Base-by-base conservation (phyloP, 2,888 invertebrate genomes). In the Zelleria hepariella region DNA sequence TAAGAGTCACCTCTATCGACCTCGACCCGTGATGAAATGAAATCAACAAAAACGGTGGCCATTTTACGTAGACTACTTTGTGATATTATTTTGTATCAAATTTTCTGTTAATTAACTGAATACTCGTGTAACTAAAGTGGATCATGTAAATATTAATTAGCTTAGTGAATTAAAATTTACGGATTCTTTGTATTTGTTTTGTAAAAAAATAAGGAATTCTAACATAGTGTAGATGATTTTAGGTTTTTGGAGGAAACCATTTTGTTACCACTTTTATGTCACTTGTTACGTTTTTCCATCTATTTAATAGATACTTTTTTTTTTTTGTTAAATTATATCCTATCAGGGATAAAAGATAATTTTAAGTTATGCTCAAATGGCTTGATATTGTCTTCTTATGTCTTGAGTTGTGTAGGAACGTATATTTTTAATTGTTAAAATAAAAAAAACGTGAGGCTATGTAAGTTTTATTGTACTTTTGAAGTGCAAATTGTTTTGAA, bases 381-480 rank as follows among this genome's bases (percentile, higher is more conserved):
- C 15, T 42, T n/a, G n/a, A n/a, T n/a, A n/a, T n/a, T n/a, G n/a
- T n/a, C n/a, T n/a, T n/a, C n/a, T n/a, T n/a, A n/a, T n/a, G n/a
- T n/a, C n/a, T n/a, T n/a, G n/a, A n/a, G n/a, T n/a, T 15, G 4
- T 15, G 32, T 42, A 42, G 6, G 26, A 7, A 15, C 32, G 15
- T 15, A 42, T 15, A 60, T 60, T 58, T 25, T 68, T 69, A 68
- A 80, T 80, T 80, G 78, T 80, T 81, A 75, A 72, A 67, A n/a
- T n/a, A n/a, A 66, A 65, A 15, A 21, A 42, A 66, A 75, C 58
- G 74, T 68, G 71, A 75, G 65, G 74, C 74, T 82, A 81, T 74
- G 71, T 76, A 74, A 78, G 78, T 74, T 78, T 75, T 79, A 82
- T 82, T 80, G 80, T 83, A 83, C 79, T 75, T 68, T 62, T 69